phyloP scores from a whole-genome alignment of 2,797 vertebrate species.

The Neostethus bicornis region DNA sequence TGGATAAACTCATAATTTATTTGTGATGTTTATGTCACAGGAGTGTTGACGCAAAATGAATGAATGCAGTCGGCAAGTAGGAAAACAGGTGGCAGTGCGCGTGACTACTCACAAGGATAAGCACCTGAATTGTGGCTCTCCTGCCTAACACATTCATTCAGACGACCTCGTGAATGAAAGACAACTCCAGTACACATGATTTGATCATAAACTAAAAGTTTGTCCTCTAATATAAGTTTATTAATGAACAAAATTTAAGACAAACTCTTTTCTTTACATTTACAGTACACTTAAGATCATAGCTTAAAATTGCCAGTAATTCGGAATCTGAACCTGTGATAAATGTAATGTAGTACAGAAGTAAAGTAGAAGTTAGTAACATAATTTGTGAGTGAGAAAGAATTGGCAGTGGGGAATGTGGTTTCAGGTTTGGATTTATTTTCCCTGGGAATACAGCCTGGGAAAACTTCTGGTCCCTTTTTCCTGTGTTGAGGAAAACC shows the following conservation, averaged over 20 bases:
- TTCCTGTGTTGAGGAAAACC: slow-evolving; percentile 49
- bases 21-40: neutral
- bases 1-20: slow-evolving; percentile 38
- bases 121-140: slow-evolving; percentile 26
- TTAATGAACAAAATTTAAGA: neutral
- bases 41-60: slow-evolving; percentile 25
- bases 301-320: neutral
- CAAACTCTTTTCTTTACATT: no score
- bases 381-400: slow-evolving; percentile 28
- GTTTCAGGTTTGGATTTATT: slow-evolving; percentile 43
- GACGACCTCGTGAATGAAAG: neutral
- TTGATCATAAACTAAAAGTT: neutral
- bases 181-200: neutral
- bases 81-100: slow-evolving; percentile 30
- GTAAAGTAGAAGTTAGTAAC: slow-evolving; percentile 31
- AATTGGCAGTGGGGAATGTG: slow-evolving; percentile 22
- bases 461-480: slow-evolving; percentile 42
- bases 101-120: slow-evolving; percentile 33
- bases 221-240: neutral
- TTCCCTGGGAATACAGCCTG: slow-evolving; percentile 58
- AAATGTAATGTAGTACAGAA: no score
- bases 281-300: neutral
- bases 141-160: neutral
- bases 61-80: slow-evolving; percentile 7
- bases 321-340: neutral